Base-by-base conservation (phyloP, 2,888 invertebrate genomes). In the Drosophila atroscutellata region DNA sequence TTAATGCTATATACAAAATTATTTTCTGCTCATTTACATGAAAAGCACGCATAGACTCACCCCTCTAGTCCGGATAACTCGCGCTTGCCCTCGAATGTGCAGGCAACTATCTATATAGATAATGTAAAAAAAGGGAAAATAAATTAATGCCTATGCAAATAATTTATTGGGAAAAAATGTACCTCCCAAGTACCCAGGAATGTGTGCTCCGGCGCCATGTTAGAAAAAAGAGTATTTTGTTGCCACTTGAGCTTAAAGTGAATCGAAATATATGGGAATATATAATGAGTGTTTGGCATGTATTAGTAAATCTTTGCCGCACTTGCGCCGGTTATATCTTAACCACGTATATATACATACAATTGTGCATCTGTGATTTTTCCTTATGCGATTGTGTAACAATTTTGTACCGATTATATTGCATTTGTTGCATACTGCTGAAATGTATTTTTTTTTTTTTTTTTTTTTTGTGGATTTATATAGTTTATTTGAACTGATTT, bases 61-160 rank as follows among this genome's bases (percentile, higher is more conserved):
- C 92, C 91, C 80, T 92, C 92, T 30, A 92, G 72, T 15, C 92
- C 92, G 66, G 92, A 92, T 54, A 84, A 75, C 80, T 92, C 92
- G 13, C 80, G 77, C 72, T 91, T 91, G 24, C 90, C 90, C 73
- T 92, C 91, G 70, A 91, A 92, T 34, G 91, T 91, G 75, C 92
- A 92, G 72, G 87, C 87, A 42, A 89, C 82, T 70, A 92, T 92
- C 92, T 92, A 20, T 18, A 26, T 0, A 15, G 24, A 55, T 28
- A 34, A 20, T 26, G 39, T 13, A 26, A 55, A 45, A 2, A 37
- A 15, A 13, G n/a, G n/a, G 9, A 1, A 30, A 15, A 13, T 7
- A 26, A 26, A 11, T 36, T 24, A 36, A 36, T 13, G 13, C 15
- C 11, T n/a, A 4, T 15, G 24, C 36, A 26, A 9, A 30, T 36